phyloP scores from a whole-genome alignment of 2,888 invertebrate genomes.

The Syrphus vitripennis region DNA sequence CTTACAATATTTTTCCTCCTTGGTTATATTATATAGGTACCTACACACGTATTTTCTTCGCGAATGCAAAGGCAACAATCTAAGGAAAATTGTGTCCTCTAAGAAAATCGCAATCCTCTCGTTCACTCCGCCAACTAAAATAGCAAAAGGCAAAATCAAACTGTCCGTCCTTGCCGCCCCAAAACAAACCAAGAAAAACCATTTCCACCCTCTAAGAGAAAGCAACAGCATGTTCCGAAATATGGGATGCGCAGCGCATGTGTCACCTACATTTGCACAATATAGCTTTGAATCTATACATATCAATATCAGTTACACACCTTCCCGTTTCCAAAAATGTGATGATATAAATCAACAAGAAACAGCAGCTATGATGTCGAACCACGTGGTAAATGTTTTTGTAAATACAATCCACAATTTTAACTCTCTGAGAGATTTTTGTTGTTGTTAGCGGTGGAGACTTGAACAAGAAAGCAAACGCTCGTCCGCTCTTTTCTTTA shows the following conservation, averaged over 20 bases:
- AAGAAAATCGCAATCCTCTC: conserved; percentile 39
- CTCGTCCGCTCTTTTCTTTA: neutral
- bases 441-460: conserved; percentile 54
- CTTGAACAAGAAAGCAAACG: neutral
- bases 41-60: conserved; percentile 55
- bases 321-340: conserved; percentile 2
- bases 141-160: neutral
- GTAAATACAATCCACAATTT: conserved; percentile 44
- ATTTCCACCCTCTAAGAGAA: conserved; percentile 53
- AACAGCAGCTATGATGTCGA: neutral
- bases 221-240: conserved; percentile 52
- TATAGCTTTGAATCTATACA: conserved; percentile 19
- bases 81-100: conserved; percentile 51
- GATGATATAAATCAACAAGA: conserved; percentile 49
- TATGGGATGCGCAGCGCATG: conserved; percentile 41
- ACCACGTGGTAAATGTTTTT: conserved; percentile 63
- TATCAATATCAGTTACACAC: conserved; percentile 14
- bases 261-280: conserved; percentile 65
- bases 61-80: conserved; percentile 46
- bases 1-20: conserved; percentile 6
- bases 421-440: conserved; percentile 21
- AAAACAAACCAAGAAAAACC: conserved; percentile 50
- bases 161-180: conserved; percentile 59
- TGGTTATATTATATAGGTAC: too few relatives aligned
- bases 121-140: conserved; percentile 49